Evolutionary conservation across 2,888 invertebrate species (phyloP).

Genomic region (Hemicrepidius hirtus): DNA sequence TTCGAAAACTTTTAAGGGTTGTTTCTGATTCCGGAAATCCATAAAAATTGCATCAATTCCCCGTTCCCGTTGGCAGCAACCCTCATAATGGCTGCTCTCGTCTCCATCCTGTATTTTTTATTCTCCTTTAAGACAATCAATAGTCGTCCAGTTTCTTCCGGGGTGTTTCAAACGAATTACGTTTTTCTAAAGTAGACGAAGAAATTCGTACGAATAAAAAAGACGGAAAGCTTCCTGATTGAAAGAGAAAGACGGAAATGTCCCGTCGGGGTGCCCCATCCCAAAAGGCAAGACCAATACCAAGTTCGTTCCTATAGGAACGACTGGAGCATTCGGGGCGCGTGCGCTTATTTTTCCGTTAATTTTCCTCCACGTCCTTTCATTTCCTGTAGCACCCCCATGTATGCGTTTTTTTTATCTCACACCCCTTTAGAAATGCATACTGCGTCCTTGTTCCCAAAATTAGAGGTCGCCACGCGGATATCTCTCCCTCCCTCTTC

Average conservation of each 20-base stretch:
- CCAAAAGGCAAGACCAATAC: conserved; percentile 30
- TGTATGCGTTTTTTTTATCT: background rate
- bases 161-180: conserved; percentile 19
- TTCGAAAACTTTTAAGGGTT: no score
- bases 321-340: conserved; percentile 30
- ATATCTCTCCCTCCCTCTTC: background rate
- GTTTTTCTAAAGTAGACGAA: conserved; percentile 26
- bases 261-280: conserved; percentile 27
- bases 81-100: background rate
- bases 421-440: background rate
- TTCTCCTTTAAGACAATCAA: conserved; percentile 22
- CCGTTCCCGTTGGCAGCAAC: no score
- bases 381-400: conserved; percentile 1
- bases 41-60: background rate
- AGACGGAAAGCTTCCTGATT: background rate
- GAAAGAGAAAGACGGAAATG: conserved; percentile 15
- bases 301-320: conserved; percentile 39
- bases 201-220: conserved; percentile 7
- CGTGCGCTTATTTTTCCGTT: conserved; percentile 21
- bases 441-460: conserved; percentile 16
- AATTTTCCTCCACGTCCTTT: conserved; percentile 24
- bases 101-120: conserved; percentile 7
- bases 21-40: no score
- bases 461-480: background rate
- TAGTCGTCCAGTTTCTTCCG: conserved; percentile 28